Evolutionary conservation across 2,888 invertebrate species (phyloP).

Genomic region (Sisyra terminalis): DNA sequence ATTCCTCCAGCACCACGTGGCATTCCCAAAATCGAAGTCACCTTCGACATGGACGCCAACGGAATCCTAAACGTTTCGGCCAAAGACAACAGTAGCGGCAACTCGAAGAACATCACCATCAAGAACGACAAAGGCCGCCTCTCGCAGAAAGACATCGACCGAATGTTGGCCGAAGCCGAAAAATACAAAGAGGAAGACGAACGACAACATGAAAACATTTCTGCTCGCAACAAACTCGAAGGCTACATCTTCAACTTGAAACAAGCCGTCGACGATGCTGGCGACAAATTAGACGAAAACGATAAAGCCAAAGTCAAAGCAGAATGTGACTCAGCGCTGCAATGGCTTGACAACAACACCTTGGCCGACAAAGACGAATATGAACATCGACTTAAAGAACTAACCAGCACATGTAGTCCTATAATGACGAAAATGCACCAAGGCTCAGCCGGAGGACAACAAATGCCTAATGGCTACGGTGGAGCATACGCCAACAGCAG

Average conservation of each 20-base stretch:
- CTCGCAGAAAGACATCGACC: constrained; percentile 73
- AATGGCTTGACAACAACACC: constrained; percentile 68
- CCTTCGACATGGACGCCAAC: constrained; percentile 80
- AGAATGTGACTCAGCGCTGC: constrained; percentile 51
- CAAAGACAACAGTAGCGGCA: constrained; percentile 56
- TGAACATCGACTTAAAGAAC: constrained; percentile 57
- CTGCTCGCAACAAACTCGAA: constrained; percentile 61
- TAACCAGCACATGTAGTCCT: constrained; percentile 59
- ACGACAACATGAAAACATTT: constrained; percentile 45
- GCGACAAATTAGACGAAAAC: constrained; percentile 46
- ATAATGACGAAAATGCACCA: constrained; percentile 74
- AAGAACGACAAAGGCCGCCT: constrained; percentile 76
- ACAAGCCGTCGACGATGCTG: constrained; percentile 47
- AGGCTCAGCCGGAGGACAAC: constrained; percentile 17
- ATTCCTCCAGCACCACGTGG: constrained; percentile 77
- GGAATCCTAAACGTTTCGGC: constrained; percentile 73
- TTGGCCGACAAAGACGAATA: constrained; percentile 64
- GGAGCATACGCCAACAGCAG: constrained; percentile 20
- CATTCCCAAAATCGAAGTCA: constrained; percentile 57
- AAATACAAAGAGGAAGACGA: constrained; percentile 63
- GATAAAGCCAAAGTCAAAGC: constrained; percentile 53
- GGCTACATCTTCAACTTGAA: constrained; percentile 55
- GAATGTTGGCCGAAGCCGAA: constrained; percentile 68
- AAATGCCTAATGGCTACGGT: constrained; percentile 18
- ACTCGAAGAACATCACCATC: constrained; percentile 66